Conservation (phyloP, 2,888 invertebrate species). For the Caenorhabditis parvicauda region DNA sequence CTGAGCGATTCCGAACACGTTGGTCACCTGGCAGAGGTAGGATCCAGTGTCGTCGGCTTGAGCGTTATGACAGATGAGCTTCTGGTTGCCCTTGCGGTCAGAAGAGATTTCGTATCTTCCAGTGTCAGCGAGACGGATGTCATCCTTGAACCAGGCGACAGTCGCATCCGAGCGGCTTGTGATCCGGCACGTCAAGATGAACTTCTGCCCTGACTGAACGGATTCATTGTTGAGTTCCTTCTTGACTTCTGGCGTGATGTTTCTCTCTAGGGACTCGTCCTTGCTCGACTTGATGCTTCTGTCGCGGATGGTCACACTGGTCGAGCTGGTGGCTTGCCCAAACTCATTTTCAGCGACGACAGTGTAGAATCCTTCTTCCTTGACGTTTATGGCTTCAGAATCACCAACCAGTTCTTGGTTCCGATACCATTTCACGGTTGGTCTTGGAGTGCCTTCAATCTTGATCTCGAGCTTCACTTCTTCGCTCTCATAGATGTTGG, state of each 20-base stretch:
- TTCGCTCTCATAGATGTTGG: slow-evolving; percentile 18
- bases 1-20: slow-evolving; percentile 47
- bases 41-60: slow-evolving; percentile 59
- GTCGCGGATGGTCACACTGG: slow-evolving; percentile 24
- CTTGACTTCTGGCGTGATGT: slow-evolving; percentile 24
- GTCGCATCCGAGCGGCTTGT: slow-evolving; percentile 26
- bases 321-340: slow-evolving; percentile 54
- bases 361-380: slow-evolving; percentile 63
- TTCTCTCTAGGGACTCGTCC: slow-evolving; percentile 21
- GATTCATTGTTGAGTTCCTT: slow-evolving; percentile 46
- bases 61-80: slow-evolving; percentile 34
- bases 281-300: slow-evolving; percentile 20
- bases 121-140: slow-evolving; percentile 28
- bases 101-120: slow-evolving; percentile 36
- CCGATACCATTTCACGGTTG: slow-evolving; percentile 32
- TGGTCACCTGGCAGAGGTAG: slow-evolving; percentile 63
- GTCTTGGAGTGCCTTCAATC: slow-evolving; percentile 22
- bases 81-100: slow-evolving; percentile 25
- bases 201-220: slow-evolving; percentile 43
- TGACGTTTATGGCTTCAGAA: slow-evolving; percentile 17
- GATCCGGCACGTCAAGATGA: slow-evolving; percentile 36
- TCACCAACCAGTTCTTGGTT: slow-evolving; percentile 11
- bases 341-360: slow-evolving; percentile 64
- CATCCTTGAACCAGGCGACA: slow-evolving; percentile 32
- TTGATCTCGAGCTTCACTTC: slow-evolving; percentile 36